These are phyloP conservation scores for Pagrus major DNA, from an alignment of 2,113 vertebrate genomes.

Conservation along the genomic window DNA sequence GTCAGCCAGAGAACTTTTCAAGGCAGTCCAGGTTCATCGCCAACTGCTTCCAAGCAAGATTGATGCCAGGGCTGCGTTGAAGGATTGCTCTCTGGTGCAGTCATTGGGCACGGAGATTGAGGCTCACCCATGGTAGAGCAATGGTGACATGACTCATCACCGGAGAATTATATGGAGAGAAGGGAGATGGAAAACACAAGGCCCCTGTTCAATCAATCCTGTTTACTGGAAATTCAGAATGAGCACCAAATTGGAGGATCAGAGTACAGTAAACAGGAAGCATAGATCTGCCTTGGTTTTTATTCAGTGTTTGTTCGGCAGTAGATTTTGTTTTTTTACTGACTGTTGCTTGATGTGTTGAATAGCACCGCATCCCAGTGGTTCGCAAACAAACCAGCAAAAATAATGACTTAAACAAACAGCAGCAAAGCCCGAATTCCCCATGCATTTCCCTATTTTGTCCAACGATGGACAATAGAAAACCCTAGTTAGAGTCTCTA, in stretches of 20 bases:
- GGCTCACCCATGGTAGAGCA: constrained; percentile 66
- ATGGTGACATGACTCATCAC: constrained; percentile 71
- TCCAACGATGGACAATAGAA: constrained; percentile 5
- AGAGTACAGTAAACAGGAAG: constrained; percentile 38
- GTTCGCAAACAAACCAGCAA: constrained; percentile 51
- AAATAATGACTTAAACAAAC: constrained; percentile 50
- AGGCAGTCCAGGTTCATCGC: constrained; percentile 67
- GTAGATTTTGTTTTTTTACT: constrained; percentile 17
- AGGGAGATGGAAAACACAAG: constrained; percentile 67
- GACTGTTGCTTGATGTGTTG: constrained; percentile 41
- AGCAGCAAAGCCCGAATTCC: constrained; percentile 36
- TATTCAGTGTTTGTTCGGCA: constrained; percentile 17
- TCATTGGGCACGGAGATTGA: constrained; percentile 72
- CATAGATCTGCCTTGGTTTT: constrained; percentile 25
- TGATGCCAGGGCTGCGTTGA: constrained; percentile 69
- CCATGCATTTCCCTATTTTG: constrained; percentile 28
- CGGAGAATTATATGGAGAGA: constrained; percentile 58
- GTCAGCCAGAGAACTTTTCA: constrained; percentile 72
- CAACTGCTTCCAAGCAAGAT: constrained; percentile 71
- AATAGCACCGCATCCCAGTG: constrained; percentile 42
- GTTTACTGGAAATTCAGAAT: constrained; percentile 43
- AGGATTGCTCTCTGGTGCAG: constrained; percentile 71
- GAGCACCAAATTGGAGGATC: constrained; percentile 31
- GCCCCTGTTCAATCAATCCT: constrained; percentile 59
- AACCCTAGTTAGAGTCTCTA: constrained; percentile 14